Evolutionary conservation across 2,113 vertebrate genomes (phyloP), one percentile per base, ranked within the genome.

Genomic region (Suncus etruscus): DNA sequence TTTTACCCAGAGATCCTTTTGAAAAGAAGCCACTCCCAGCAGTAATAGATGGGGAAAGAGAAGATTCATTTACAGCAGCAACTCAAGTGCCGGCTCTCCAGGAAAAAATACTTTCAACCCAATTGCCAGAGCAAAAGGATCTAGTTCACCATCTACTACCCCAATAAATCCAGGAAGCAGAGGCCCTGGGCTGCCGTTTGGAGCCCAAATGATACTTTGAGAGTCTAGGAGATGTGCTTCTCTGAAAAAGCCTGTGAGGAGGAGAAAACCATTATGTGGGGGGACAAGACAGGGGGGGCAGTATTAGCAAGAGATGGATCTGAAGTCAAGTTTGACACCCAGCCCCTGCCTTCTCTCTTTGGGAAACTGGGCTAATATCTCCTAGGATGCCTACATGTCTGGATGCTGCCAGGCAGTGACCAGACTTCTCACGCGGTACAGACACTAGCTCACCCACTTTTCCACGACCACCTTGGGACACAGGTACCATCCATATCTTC

Each of bases 31-130:
- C 73, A 58, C 89, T 89, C 48, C 48, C 45, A 74, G 61, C 45
- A 84, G 74, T 27, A 45, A 89, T 51, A 51, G 72, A 51, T 31
- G 47, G 72, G 48, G 93, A 51, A n/a, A 54, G 58, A 79, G 50
- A 14, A 32, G 11, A 87, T 27, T 75, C 11, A 20, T 75, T 66
- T 82, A 61, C 22, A 50, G 51, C 54, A 83, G 88, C 91, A 87
- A 94, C 80, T 87, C 45, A 88, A 86, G 51, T 76, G 61, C 87
- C 86, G 24, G 63, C 10, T 54, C 91, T 79, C n/a, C 76, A 89
- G 78, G 45, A 95, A 89, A 91, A 89, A 91, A 72, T 69, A 76
- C 31, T 82, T 91, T 75, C 69, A 70, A 68, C 10, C 20, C 63
- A 51, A 32, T 63, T 70, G 48, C 85, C 77, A 50, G 83, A 88